These are phyloP conservation scores for Alexandromys fortis DNA, from an alignment of 2,113 vertebrate genomes.

Conservation along the genomic window DNA sequence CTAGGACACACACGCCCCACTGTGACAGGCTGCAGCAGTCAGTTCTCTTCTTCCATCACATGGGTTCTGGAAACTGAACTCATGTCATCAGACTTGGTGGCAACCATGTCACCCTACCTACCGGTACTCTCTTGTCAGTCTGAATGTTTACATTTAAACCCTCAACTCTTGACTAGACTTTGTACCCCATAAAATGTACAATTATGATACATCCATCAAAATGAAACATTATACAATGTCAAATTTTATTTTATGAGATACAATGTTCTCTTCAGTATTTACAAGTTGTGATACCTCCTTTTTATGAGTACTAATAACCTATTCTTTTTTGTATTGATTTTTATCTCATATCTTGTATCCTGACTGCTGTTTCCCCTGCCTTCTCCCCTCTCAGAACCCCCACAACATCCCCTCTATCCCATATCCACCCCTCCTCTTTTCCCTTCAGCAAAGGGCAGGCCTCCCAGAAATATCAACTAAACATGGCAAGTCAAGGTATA, in stretches of 20 bases:
- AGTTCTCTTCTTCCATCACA: neutral
- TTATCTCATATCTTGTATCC: neutral
- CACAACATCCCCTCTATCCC: neutral
- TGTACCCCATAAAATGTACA: neutral
- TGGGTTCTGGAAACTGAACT: neutral
- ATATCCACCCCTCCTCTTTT: neutral
- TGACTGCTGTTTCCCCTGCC: neutral
- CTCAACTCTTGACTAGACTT: neutral
- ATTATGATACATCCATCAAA: neutral
- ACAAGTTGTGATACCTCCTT: neutral
- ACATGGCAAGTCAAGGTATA: neutral
- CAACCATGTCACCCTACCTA: neutral
- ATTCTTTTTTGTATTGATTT: neutral
- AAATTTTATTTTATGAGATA: neutral
- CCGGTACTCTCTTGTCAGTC: neutral
- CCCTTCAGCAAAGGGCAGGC: neutral
- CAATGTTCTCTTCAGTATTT: neutral
- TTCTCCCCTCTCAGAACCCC: neutral
- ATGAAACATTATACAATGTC: neutral
- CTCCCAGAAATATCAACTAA: neutral
- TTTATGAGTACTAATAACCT: neutral
- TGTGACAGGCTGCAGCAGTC: neutral
- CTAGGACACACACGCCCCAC: neutral
- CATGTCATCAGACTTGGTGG: neutral
- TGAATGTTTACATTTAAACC: neutral